These are phyloP conservation scores for Heterochromis multidens DNA, from an alignment of 2,113 vertebrate species.

Conservation along the genomic window DNA sequence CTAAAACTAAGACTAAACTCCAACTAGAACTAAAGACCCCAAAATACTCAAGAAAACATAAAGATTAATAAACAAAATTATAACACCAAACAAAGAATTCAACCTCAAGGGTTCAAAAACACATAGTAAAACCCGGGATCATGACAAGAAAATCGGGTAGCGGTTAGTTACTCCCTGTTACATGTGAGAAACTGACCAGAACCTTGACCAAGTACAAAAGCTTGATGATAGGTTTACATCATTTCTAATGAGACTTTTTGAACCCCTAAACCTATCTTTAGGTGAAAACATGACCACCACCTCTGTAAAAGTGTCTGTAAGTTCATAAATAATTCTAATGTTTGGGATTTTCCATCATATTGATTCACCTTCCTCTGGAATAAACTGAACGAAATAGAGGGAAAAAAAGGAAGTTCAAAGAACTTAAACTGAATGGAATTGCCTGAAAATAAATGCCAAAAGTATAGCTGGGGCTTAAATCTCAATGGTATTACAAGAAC, in stretches of 20 bases:
- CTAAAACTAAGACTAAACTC: neutral
- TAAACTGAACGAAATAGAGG: neutral
- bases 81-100: neutral
- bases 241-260: neutral
- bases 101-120: no score
- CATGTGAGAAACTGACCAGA: neutral
- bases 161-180: neutral
- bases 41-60: no score
- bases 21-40: neutral
- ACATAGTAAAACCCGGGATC: neutral
- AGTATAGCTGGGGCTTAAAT: neutral
- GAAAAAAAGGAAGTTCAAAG: neutral
- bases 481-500: neutral
- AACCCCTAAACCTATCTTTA: neutral
- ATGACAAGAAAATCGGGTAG: neutral
- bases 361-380: neutral
- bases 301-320: neutral
- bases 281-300: neutral
- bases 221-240: neutral
- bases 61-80: neutral
- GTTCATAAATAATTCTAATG: neutral
- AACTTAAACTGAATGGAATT: neutral
- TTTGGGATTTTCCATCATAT: neutral
- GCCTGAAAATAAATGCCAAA: neutral
- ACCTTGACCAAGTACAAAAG: neutral